Evolutionary conservation across 2,797 vertebrate genomes (phyloP).

Genomic region (Rhinatrema bivittatum): DNA sequence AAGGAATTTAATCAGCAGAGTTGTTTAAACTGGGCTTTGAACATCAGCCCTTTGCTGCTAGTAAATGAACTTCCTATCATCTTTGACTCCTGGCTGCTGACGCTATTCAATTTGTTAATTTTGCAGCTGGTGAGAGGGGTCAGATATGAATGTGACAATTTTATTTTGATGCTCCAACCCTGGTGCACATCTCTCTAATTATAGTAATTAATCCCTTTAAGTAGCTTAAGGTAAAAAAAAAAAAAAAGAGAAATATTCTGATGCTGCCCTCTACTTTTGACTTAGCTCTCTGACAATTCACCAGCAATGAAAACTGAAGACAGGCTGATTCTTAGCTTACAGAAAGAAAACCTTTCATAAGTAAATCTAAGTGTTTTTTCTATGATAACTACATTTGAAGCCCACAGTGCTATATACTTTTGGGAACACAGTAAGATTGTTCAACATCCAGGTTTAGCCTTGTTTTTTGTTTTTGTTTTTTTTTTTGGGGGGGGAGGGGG

Average conservation of each 20-base stretch:
- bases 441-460: too few species aligned
- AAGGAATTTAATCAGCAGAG: slow-evolving; percentile 74
- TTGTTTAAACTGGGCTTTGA: slow-evolving; percentile 63
- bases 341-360: not conserved
- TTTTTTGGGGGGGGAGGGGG: too few species aligned
- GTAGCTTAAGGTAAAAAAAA: slow-evolving; percentile 44
- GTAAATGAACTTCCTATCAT: slow-evolving; percentile 63
- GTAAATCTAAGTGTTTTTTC: not conserved
- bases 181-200: slow-evolving; percentile 67
- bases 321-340: not conserved
- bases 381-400: too few species aligned
- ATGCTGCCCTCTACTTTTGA: slow-evolving; percentile 2
- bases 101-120: slow-evolving; percentile 75
- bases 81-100: slow-evolving; percentile 66
- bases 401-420: too few species aligned
- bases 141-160: slow-evolving; percentile 70
- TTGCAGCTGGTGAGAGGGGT: slow-evolving; percentile 68
- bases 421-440: too few species aligned
- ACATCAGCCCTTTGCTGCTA: slow-evolving; percentile 47
- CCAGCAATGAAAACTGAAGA: not conserved
- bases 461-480: too few species aligned
- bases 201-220: slow-evolving; percentile 72
- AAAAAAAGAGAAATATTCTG: slow-evolving; percentile 14
- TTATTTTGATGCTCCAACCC: slow-evolving; percentile 62
- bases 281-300: not conserved